These are phyloP conservation scores for Calcarius lapponicus DNA, from an alignment of 2,797 vertebrate genomes.

Conservation along the genomic window DNA sequence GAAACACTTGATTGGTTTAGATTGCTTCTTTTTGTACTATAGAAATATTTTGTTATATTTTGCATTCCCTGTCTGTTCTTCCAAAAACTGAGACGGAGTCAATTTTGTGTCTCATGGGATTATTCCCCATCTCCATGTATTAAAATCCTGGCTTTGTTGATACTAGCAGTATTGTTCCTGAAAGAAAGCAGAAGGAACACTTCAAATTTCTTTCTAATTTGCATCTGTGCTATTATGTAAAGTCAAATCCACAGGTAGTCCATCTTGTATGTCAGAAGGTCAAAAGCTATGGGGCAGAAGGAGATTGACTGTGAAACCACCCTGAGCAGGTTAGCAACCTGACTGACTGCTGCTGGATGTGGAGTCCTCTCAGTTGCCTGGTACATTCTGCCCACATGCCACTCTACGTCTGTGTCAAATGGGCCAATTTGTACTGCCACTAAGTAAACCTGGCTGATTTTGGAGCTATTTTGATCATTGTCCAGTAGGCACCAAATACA, in stretches of 20 bases:
- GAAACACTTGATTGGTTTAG: background rate
- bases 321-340: background rate
- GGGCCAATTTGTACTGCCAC: background rate
- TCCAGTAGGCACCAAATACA: background rate
- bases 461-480: background rate
- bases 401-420: rapidly evolving
- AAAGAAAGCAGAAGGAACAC: background rate
- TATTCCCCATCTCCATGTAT: background rate
- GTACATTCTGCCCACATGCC: no score
- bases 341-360: background rate
- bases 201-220: background rate
- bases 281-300: background rate
- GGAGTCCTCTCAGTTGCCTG: background rate
- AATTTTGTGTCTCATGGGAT: background rate
- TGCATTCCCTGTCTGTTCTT: background rate
- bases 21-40: background rate
- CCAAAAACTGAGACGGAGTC: background rate
- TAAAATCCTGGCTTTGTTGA: background rate
- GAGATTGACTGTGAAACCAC: background rate
- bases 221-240: background rate
- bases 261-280: background rate
- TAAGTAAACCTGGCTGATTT: background rate
- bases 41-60: background rate
- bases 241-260: background rate
- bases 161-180: background rate